Evolutionary conservation across 2,113 vertebrate species (phyloP), one percentile per base, ranked within the genome.

Genomic region (Corythaixoides concolor): DNA sequence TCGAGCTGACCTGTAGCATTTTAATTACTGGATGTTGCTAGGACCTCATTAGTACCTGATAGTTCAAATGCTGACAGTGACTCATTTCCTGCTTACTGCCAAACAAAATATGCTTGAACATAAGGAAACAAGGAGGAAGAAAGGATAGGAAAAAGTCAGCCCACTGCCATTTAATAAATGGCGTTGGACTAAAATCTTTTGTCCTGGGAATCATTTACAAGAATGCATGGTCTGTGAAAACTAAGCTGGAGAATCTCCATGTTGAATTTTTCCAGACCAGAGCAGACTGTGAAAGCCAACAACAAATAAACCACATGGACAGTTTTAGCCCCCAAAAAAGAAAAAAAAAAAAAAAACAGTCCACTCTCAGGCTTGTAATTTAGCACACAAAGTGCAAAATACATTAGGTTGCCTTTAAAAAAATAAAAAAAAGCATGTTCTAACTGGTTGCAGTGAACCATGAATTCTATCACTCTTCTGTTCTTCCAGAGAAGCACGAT

Each of bases 101-200:
- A 95, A 58, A 52, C 52, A 67, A 91, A 84, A 47, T 85, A 28
- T 41, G 17, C 62, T 97, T 96, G 85, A 93, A 86, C 50, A 45
- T 39, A 87, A 94, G 35, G 86, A 88, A 97, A 55, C 50, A 80
- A 55, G 32, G 52, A 95, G 45, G 56, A 92, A 95, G 77, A 92
- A 79, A 87, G 56, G 11, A 33, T 26, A 72, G 37, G 74, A 89
- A 94, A 92, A 82, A 76, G 19, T 64, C 62, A 62, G 30, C 58
- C n/a, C 56, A 28, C 28, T 77, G 77, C 83, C 58, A 66, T 74
- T 74, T 72, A 81, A 41, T 84, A 80, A 84, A 47, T 66, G 26
- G 6, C 63, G 78, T 33, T 72, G 43, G 49, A 70, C 52, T 80
- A 64, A 76, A 79, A 55, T 88, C 5, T 92, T 87, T 53, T 92